Conservation (phyloP, 2,113 vertebrate species). For the Macrotis lagotis region DNA sequence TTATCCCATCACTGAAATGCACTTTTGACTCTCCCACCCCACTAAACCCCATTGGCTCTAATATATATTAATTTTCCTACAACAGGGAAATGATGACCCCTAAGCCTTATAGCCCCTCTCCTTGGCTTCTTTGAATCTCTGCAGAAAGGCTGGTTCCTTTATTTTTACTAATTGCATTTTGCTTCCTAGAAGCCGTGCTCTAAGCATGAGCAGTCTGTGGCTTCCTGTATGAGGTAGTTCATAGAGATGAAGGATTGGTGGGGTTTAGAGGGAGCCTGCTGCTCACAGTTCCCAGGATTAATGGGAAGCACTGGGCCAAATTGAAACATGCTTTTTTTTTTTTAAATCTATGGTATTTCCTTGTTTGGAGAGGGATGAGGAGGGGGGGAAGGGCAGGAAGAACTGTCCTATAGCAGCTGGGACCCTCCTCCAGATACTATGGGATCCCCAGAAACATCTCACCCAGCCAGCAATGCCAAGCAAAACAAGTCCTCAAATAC, state of each 20-base stretch:
- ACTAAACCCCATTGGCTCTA: neutral
- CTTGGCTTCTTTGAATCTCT: neutral
- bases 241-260: slow-evolving; percentile 61
- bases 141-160: neutral
- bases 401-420: slow-evolving; percentile 44
- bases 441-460: neutral
- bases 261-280: slow-evolving; percentile 61
- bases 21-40: neutral
- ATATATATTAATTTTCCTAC: neutral
- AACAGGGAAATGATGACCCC: neutral
- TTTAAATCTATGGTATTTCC: slow-evolving; percentile 61
- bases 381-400: neutral
- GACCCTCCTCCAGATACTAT: neutral
- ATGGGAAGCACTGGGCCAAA: slow-evolving; percentile 64
- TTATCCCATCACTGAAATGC: neutral
- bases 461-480: neutral
- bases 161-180: slow-evolving; percentile 19
- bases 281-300: slow-evolving; percentile 60
- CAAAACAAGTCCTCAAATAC: neutral
- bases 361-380: slow-evolving; percentile 55
- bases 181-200: slow-evolving; percentile 44
- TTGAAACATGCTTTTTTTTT: slow-evolving; percentile 62
- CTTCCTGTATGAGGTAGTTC: slow-evolving; percentile 62
- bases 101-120: neutral
- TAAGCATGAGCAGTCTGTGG: slow-evolving; percentile 54